Evolutionary conservation across 1,140 invertebrate genomes (phyloP).

Genomic region (Brachionus rotundiformis): DNA sequence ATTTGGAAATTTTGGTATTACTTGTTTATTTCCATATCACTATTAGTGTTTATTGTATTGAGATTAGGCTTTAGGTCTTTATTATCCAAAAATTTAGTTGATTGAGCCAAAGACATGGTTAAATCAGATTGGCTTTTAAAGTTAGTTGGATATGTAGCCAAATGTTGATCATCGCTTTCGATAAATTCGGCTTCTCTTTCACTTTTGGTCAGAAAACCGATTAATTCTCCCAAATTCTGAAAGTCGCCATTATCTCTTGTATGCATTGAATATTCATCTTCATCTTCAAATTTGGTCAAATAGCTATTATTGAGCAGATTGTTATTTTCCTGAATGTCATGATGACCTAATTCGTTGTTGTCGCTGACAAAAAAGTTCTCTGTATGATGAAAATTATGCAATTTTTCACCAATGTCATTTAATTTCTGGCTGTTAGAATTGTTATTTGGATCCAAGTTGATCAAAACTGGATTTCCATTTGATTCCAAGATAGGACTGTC

Average conservation of each 20-base stretch:
- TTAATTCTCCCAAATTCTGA: slow-evolving; percentile 5
- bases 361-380: slow-evolving; percentile 9
- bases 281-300: slow-evolving; percentile 18
- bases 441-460: not conserved
- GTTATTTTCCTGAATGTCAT: not conserved
- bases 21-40: slow-evolving; percentile 15
- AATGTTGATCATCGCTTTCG: not conserved
- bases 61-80: not conserved
- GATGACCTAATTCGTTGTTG: not conserved
- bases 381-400: not conserved
- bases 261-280: slow-evolving; percentile 21
- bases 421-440: slow-evolving; percentile 5
- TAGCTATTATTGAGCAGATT: slow-evolving; percentile 35
- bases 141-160: not conserved
- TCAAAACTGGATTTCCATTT: not conserved
- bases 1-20: not conserved
- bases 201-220: not conserved
- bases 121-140: slow-evolving; percentile 40
- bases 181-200: not conserved
- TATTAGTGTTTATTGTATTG: not conserved
- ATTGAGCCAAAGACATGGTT: not conserved
- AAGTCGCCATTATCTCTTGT: slow-evolving; percentile 1
- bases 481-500: not conserved
- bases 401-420: not conserved
- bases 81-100: not conserved